Evolutionary conservation across 2,797 vertebrate genomes (phyloP), one percentile per base, ranked within the genome.

Genomic region (Mormyrus proboscirostris): DNA sequence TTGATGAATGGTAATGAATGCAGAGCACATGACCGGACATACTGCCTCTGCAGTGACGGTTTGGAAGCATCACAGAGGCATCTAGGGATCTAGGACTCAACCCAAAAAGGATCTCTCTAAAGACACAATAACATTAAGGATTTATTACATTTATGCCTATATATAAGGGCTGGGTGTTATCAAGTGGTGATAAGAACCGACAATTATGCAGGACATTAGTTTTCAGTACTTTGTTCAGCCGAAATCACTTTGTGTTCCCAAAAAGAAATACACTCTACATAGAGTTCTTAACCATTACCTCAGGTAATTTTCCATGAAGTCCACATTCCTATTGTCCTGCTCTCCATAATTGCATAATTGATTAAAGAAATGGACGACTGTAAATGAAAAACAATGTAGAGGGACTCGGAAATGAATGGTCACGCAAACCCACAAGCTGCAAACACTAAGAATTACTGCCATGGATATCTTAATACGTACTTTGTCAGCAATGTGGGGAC

Each of bases 1-100:
- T 79, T 79, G 73, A 79, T 79, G 73, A 79, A 44, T 79, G 73
- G n/a, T 79, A 44, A 41, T 79, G 73, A 44, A 79, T 44, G 73
- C 38, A 19, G 4, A 8, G 73, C 73, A 44, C 73, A 44, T 79
- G 73, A n/a, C 33, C 16, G 7, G 33, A 79, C 38, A 16, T 44
- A 41, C 73, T 44, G 38, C 33, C 38, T 38, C 65, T 38, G 65
- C 65, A 16, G 65, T 12, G 1, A 38, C 1, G 4, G 12, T 14
- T 38, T 33, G 65, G 65, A 73, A 33, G 25, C 4, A 4, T 38
- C 65, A 73, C 25, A 33, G 29, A 73, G 29, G 29, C 65, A 73
- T 73, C 65, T 38, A 73, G 29, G 29, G 29, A 33, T 38, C 65
- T 73, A 6, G 65, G 65, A 14, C 65, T 73, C 29, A 73, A 5